Conservation (phyloP, 2,113 vertebrate species). For the Muntiacus reevesi region DNA sequence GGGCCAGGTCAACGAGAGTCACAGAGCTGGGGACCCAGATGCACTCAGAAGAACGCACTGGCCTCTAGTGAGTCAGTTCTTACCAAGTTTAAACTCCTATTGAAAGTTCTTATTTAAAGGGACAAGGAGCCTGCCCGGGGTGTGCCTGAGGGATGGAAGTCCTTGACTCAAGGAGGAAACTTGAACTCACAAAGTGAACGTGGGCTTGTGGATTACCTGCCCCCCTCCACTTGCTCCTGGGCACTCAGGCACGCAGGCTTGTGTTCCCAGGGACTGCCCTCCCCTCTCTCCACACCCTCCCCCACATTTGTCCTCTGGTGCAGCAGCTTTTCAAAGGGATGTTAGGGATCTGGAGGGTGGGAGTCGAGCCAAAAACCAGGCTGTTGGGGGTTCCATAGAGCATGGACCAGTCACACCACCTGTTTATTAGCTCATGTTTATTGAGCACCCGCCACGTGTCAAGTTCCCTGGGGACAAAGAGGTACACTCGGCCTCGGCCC, state of each 20-base stretch:
- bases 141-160: background rate
- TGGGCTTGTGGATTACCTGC: background rate
- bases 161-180: background rate
- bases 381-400: background rate
- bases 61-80: background rate
- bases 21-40: background rate
- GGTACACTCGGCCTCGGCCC: background rate
- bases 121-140: background rate
- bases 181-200: accelerated
- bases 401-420: background rate
- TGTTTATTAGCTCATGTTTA: background rate
- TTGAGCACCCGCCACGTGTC: background rate
- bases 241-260: background rate
- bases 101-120: background rate
- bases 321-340: background rate
- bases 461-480: background rate
- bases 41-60: background rate
- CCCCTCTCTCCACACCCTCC: background rate
- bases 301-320: background rate
- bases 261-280: background rate
- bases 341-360: background rate
- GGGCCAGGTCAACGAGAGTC: background rate
- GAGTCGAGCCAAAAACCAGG: background rate
- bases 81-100: background rate
- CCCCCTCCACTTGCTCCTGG: accelerated